Evolutionary conservation across 1,140 invertebrate species (phyloP).

Genomic region (Araneus ventricosus): DNA sequence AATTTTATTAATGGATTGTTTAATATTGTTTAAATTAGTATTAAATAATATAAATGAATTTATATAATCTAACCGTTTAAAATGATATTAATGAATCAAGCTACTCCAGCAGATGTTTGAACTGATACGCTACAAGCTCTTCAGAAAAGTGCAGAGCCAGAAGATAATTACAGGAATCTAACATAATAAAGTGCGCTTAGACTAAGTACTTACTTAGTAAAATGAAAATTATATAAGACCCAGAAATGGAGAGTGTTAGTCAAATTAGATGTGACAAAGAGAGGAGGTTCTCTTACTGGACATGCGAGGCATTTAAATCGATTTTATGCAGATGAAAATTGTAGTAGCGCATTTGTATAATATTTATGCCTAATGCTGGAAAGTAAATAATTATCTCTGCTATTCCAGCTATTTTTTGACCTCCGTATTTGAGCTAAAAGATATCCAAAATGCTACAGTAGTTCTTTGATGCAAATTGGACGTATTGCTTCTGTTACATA

Average conservation of each 20-base stretch:
- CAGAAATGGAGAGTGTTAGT: slow-evolving; percentile 30
- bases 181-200: slow-evolving; percentile 26
- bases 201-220: slow-evolving; percentile 20
- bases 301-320: slow-evolving; percentile 17
- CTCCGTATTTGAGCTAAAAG: no score
- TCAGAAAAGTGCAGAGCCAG: not conserved
- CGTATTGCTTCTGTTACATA: no score
- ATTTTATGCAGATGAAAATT: slow-evolving; percentile 19
- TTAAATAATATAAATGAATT: no score
- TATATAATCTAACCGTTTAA: not conserved
- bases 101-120: not conserved
- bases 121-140: not conserved
- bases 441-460: no score
- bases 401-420: no score
- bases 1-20: no score
- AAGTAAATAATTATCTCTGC: not conserved
- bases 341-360: not conserved
- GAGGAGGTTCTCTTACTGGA: not conserved
- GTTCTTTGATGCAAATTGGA: no score
- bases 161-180: not conserved
- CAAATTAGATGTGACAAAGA: slow-evolving; percentile 24
- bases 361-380: not conserved
- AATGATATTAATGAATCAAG: not conserved
- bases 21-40: no score
- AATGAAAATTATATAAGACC: slow-evolving; percentile 49